Evolutionary conservation across 2,113 vertebrate species (phyloP).

Genomic region (Sphaerodactylus townsendi): DNA sequence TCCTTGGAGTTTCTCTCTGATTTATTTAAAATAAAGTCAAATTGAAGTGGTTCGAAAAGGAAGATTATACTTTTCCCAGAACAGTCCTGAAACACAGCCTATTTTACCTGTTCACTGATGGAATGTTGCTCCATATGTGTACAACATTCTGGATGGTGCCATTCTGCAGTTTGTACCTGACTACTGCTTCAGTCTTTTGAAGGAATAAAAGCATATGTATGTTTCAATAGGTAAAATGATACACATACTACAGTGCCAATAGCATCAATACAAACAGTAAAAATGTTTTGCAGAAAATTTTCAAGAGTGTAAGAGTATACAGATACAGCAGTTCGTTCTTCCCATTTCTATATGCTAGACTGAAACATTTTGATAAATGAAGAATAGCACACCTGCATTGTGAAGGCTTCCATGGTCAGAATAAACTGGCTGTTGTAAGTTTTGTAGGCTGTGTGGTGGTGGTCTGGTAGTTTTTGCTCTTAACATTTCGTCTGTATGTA

Average conservation of each 20-base stretch:
- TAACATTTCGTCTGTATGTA: too few species aligned
- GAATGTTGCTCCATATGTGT: conserved; percentile 34
- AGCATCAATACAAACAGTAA: fast-evolving
- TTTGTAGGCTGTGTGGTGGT: too few species aligned
- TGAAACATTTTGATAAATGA: background rate
- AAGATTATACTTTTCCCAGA: background rate
- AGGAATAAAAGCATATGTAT: background rate
- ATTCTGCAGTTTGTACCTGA: background rate
- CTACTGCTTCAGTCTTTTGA: conserved; percentile 27
- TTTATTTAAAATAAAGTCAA: background rate
- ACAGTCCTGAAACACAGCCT: background rate
- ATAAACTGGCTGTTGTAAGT: too few species aligned
- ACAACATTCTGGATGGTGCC: background rate
- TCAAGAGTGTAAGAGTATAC: background rate
- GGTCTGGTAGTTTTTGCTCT: too few species aligned
- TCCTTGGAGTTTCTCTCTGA: too few species aligned
- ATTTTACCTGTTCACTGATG: conserved; percentile 30
- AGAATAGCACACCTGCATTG: background rate
- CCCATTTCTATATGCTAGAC: background rate
- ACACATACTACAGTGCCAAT: background rate
- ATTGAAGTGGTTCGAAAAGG: background rate
- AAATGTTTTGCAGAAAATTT: background rate
- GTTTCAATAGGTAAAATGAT: background rate
- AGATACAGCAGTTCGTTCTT: background rate
- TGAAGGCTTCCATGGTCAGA: too few species aligned